These are phyloP conservation scores for Thamnaconus septentrionalis DNA, from an alignment of 2,113 vertebrate species.

Conservation along the genomic window DNA sequence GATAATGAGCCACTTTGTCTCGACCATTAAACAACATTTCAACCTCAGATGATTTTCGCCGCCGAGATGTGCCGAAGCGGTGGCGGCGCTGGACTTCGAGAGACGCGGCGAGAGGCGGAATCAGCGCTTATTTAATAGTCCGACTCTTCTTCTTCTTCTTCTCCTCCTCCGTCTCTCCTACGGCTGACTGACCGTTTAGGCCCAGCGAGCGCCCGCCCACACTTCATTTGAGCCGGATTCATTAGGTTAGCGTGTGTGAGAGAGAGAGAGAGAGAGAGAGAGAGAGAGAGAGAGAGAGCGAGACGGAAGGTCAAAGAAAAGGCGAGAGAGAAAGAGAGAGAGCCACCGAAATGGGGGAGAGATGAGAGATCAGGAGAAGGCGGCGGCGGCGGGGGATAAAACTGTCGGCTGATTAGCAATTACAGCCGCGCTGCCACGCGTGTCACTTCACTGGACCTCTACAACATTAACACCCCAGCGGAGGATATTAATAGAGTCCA, in stretches of 20 bases:
- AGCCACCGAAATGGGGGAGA: not conserved
- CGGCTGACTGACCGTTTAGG: constrained; percentile 66
- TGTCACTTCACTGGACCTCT: constrained; percentile 77
- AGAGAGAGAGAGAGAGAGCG: constrained; percentile 17
- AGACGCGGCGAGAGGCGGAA: constrained; percentile 13
- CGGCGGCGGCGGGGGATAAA: constrained; percentile 58
- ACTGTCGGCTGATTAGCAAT: constrained; percentile 81
- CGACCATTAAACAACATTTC: constrained; percentile 13
- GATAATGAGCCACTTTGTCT: not conserved
- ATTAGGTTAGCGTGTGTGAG: constrained; percentile 61
- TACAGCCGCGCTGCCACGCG: constrained; percentile 67
- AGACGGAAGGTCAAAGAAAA: not conserved
- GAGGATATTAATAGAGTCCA: constrained; percentile 77
- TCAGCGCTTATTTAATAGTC: constrained; percentile 49
- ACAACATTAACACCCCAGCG: constrained; percentile 75
- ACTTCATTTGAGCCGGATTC: constrained; percentile 75
- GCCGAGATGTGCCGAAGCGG: too few relatives aligned
- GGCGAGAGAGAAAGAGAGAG: constrained; percentile 6
- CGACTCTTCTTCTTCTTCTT: constrained; percentile 14
- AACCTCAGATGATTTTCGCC: not conserved
- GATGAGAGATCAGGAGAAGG: not conserved
- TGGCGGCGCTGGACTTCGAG: not conserved
- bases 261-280: constrained; percentile 43
- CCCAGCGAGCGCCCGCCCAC: constrained; percentile 61
- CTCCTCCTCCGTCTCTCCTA: constrained; percentile 52